phyloP scores from a whole-genome alignment of 2,113 vertebrate species.

The Strix aluco region DNA sequence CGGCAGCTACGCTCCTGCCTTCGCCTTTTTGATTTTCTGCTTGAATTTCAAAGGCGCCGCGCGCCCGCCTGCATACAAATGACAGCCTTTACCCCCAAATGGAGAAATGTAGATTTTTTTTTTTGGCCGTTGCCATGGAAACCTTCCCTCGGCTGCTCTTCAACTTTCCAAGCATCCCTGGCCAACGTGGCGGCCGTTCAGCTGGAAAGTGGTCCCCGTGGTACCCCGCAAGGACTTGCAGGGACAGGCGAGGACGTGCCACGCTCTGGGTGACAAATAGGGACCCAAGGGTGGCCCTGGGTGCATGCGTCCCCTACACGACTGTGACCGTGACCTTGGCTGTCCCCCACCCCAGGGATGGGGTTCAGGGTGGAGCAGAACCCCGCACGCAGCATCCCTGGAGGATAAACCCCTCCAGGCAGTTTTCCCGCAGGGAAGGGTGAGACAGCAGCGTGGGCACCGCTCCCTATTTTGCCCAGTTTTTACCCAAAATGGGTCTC shows the following conservation, averaged over 20 bases:
- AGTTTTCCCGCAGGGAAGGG: background rate
- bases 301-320: rapidly evolving
- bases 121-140: slow-evolving; percentile 31
- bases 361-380: rapidly evolving
- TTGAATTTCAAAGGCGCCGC: background rate
- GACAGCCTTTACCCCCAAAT: background rate
- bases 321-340: background rate
- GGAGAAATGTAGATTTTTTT: slow-evolving; percentile 5
- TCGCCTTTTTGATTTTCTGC: background rate
- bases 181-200: background rate
- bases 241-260: background rate
- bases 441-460: rapidly evolving
- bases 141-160: slow-evolving; percentile 21
- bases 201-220: background rate
- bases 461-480: background rate
- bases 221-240: background rate
- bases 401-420: background rate
- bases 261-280: rapidly evolving
- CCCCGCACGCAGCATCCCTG: background rate
- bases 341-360: background rate
- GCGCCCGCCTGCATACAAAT: slow-evolving; percentile 48
- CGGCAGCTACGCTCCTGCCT: background rate
- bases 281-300: background rate
- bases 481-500: background rate
- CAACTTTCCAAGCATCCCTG: background rate